These are phyloP conservation scores for Stenotaenia linearis DNA, from an alignment of 2,888 invertebrate species.

Conservation along the genomic window DNA sequence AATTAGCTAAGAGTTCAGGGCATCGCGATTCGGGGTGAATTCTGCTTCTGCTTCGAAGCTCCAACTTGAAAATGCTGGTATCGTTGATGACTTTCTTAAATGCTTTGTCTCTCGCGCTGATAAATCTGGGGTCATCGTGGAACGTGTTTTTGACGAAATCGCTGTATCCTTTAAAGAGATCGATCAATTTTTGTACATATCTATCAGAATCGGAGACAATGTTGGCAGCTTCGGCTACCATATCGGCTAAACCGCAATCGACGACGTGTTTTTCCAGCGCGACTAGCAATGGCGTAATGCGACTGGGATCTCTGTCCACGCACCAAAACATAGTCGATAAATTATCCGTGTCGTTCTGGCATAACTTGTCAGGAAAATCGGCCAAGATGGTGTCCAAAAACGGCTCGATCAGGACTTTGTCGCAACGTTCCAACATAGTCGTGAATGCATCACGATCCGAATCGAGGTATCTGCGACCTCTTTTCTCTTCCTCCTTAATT, in stretches of 20 bases:
- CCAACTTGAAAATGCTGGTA: conserved; percentile 72
- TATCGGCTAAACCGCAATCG: neutral
- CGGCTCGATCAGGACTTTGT: no score
- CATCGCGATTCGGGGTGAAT: conserved; percentile 87
- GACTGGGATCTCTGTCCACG: no score
- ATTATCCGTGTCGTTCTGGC: no score
- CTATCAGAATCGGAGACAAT: conserved; percentile 80
- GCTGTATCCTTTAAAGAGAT: conserved; percentile 88
- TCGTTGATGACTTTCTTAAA: conserved; percentile 98
- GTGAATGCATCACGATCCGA: no score
- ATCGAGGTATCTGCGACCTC: no score
- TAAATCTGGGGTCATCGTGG: conserved; percentile 91
- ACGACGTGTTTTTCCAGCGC: neutral
- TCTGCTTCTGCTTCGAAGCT: conserved; percentile 49
- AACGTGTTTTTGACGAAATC: conserved; percentile 88
- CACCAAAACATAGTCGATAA: no score
- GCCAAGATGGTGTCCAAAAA: no score
- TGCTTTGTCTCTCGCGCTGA: conserved; percentile 95
- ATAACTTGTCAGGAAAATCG: no score
- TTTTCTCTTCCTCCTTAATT: no score
- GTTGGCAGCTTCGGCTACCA: neutral
- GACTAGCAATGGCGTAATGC: neutral
- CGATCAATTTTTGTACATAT: conserved; percentile 90
- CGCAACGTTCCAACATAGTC: no score
- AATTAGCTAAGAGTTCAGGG: conserved; percentile 96